Evolutionary conservation across 2,888 invertebrate species (phyloP).

Genomic region (Melanchra persicariae): DNA sequence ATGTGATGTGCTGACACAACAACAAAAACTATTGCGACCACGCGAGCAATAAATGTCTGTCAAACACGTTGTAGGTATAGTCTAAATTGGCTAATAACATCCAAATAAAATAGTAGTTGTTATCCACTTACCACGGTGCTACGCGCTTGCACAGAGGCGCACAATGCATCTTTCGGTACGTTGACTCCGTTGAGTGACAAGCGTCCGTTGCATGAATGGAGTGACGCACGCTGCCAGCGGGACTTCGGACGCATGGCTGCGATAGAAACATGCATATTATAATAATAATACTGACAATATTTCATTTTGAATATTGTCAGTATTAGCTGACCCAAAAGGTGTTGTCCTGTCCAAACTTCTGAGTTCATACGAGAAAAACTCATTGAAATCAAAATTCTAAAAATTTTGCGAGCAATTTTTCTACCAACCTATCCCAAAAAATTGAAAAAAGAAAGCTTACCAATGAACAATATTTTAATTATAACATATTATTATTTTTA

Average conservation of each 20-base stretch:
- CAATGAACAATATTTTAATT: too few species aligned
- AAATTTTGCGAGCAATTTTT: too few species aligned
- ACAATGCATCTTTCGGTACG: slow-evolving; percentile 77
- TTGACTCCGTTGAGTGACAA: slow-evolving; percentile 69
- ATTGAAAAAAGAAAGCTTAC: too few species aligned
- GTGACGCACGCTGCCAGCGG: slow-evolving; percentile 80
- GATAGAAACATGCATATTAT: slow-evolving; percentile 16
- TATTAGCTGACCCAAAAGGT: background rate
- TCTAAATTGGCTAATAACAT: slow-evolving; percentile 14
- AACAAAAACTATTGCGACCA: background rate
- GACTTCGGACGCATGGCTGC: slow-evolving; percentile 55
- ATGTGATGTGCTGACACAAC: too few species aligned
- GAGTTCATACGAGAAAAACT: background rate
- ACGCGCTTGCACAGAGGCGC: slow-evolving; percentile 75
- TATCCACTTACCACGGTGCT: slow-evolving; percentile 78
- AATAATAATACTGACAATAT: too few species aligned
- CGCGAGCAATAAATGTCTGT: background rate
- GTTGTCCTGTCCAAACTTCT: background rate
- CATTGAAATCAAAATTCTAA: too few species aligned
- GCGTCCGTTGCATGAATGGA: slow-evolving; percentile 75
- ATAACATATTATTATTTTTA: too few species aligned
- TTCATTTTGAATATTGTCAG: background rate
- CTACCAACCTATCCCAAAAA: too few species aligned
- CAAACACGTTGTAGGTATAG: background rate
- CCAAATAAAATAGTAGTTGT: background rate